phyloP scores from a whole-genome alignment of 1,140 invertebrate species.

The Lerema accius region DNA sequence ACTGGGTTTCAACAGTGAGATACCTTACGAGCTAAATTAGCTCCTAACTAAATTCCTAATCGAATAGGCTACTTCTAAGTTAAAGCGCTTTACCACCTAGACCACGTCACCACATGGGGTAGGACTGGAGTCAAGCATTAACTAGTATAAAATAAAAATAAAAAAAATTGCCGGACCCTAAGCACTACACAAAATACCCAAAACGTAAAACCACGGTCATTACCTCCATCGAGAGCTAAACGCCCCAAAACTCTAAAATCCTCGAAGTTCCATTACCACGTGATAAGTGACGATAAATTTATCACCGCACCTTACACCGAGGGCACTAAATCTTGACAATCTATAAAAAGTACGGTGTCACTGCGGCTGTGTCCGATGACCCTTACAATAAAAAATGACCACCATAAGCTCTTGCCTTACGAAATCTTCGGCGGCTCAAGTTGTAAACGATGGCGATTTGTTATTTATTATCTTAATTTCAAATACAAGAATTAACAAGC shows the following conservation, averaged over 20 bases:
- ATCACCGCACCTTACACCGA: constrained; percentile 59
- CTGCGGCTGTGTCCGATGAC: constrained; percentile 63
- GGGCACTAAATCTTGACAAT: constrained; percentile 68
- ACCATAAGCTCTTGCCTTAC: constrained; percentile 52
- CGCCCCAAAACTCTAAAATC: constrained; percentile 32
- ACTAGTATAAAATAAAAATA: too few species aligned
- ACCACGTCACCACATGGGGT: too few species aligned
- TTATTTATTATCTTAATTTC: constrained; percentile 12
- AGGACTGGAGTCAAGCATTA: too few species aligned
- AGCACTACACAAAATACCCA: too few species aligned
- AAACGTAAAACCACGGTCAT: too few species aligned
- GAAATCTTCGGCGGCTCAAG: constrained; percentile 43
- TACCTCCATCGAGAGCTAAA: constrained; percentile 32
- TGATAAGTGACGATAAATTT: constrained; percentile 76
- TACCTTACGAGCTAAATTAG: too few species aligned
- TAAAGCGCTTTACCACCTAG: too few species aligned
- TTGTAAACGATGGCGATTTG: constrained; percentile 32
- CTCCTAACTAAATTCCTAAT: too few species aligned
- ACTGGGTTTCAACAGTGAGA: too few species aligned
- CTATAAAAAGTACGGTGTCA: constrained; percentile 65
- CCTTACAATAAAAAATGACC: constrained; percentile 69
- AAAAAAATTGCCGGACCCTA: too few species aligned
- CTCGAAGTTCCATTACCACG: constrained; percentile 54
- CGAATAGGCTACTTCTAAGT: too few species aligned
- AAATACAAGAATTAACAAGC: too few species aligned